Evolutionary conservation across 2,888 invertebrate genomes (phyloP).

Genomic region (Syrphus vitripennis): DNA sequence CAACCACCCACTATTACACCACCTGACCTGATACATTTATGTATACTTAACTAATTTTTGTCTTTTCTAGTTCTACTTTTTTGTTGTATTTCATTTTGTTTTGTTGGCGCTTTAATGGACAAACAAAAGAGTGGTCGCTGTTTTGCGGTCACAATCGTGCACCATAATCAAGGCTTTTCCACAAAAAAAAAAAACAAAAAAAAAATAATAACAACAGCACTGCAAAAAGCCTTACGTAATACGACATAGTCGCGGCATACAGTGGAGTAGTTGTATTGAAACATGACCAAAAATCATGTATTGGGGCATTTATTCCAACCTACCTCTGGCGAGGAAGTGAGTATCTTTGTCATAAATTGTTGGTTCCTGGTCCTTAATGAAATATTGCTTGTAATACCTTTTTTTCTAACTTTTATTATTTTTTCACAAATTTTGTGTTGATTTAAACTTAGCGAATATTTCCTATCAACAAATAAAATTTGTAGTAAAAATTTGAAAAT

Average conservation of each 20-base stretch:
- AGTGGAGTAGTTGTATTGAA: background rate
- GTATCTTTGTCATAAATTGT: too few species aligned
- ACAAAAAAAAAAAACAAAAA: background rate
- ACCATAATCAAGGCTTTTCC: slow-evolving; percentile 50
- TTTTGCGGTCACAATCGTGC: slow-evolving; percentile 43
- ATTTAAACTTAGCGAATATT: too few species aligned
- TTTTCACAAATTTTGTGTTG: too few species aligned
- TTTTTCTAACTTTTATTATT: too few species aligned
- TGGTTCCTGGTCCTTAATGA: too few species aligned
- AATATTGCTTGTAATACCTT: too few species aligned
- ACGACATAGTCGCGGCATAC: background rate
- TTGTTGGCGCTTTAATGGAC: slow-evolving; percentile 31
- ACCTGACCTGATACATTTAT: background rate
- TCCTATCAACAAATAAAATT: too few species aligned
- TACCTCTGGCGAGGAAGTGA: too few species aligned
- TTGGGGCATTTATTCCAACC: too few species aligned
- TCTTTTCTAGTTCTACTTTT: slow-evolving; percentile 10
- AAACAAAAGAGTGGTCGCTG: slow-evolving; percentile 47
- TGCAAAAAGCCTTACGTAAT: slow-evolving; percentile 52
- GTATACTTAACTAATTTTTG: background rate
- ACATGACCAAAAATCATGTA: background rate
- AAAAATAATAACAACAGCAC: too few species aligned
- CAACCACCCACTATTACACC: background rate
- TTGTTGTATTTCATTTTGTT: too few species aligned
- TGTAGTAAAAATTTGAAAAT: too few species aligned